A percentile compares a stretch with the other conserved stretches of the same genome.
These are phyloP conservation scores for Temnothorax longispinosus DNA, from an alignment of 1,140 invertebrate genomes.

Conservation along the genomic window DNA sequence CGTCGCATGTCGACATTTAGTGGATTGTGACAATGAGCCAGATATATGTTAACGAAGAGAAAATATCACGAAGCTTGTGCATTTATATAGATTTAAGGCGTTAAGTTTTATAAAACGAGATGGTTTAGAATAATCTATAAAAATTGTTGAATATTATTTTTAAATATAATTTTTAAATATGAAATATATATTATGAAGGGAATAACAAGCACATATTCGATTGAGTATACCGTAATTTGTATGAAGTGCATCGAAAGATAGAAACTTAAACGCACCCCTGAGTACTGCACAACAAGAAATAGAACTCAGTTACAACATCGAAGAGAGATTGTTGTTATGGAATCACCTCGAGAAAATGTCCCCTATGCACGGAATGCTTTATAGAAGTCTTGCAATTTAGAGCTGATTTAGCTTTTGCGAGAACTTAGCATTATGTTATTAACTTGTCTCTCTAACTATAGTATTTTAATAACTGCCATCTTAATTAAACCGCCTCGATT, in stretches of 20 bases:
- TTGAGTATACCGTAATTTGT: neutral
- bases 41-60: neutral
- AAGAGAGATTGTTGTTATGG: slow-evolving; percentile 7
- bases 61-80: neutral
- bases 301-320: neutral
- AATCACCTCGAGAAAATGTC: neutral
- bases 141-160: neutral
- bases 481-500: neutral
- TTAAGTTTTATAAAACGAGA: neutral
- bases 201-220: neutral
- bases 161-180: neutral
- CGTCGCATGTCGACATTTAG: neutral
- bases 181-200: too few species aligned
- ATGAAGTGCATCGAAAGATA: neutral
- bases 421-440: neutral
- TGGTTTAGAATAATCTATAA: neutral
- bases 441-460: neutral
- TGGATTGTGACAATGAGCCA: neutral
- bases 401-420: neutral
- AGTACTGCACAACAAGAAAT: neutral
- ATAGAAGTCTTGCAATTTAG: neutral
- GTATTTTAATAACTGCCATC: neutral
- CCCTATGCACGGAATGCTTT: neutral
- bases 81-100: neutral
- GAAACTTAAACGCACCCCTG: neutral